phyloP scores from a whole-genome alignment of 2,797 vertebrate species.

The Bovichtus variegatus region DNA sequence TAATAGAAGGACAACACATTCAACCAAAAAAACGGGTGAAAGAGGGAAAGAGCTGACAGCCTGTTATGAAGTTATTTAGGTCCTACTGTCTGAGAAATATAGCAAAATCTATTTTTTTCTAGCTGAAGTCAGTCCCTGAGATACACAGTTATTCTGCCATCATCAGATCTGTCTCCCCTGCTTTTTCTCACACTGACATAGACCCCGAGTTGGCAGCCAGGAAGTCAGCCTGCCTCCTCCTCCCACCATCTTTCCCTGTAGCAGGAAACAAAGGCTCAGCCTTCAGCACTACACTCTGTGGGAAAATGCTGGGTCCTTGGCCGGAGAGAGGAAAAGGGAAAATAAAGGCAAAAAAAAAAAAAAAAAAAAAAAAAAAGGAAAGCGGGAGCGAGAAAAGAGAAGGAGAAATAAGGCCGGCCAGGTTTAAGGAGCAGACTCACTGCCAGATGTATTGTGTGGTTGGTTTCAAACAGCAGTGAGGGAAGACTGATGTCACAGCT shows the following conservation, averaged over 20 bases:
- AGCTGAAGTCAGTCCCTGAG: conserved; percentile 13
- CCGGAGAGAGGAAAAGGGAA: conserved; percentile 46
- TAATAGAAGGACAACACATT: conserved; percentile 1
- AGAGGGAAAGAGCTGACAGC: background rate
- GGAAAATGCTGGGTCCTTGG: conserved; percentile 72
- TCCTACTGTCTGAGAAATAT: background rate
- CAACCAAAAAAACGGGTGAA: background rate
- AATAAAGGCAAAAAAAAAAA: conserved; percentile 9
- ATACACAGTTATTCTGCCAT: conserved; percentile 37
- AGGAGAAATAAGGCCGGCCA: conserved; percentile 56
- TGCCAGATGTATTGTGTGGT: conserved; percentile 65
- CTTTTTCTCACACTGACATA: conserved; percentile 64
- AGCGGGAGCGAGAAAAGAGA: conserved; percentile 9
- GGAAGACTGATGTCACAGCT: conserved; percentile 57
- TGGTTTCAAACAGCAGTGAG: conserved; percentile 49
- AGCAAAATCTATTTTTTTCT: conserved; percentile 10
- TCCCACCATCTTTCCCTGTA: conserved; percentile 53
- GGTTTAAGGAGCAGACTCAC: conserved; percentile 53
- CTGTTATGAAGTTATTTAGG: conserved; percentile 13
- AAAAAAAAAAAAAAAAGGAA: conserved; percentile 10
- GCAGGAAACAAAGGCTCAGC: conserved; percentile 74
- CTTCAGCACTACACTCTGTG: conserved; percentile 63
- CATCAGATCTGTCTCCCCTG: conserved; percentile 46
- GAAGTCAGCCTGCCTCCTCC: conserved; percentile 71
- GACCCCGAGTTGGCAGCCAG: conserved; percentile 66